phyloP scores from a whole-genome alignment of 2,113 vertebrate genomes.

The Mobula hypostoma region DNA sequence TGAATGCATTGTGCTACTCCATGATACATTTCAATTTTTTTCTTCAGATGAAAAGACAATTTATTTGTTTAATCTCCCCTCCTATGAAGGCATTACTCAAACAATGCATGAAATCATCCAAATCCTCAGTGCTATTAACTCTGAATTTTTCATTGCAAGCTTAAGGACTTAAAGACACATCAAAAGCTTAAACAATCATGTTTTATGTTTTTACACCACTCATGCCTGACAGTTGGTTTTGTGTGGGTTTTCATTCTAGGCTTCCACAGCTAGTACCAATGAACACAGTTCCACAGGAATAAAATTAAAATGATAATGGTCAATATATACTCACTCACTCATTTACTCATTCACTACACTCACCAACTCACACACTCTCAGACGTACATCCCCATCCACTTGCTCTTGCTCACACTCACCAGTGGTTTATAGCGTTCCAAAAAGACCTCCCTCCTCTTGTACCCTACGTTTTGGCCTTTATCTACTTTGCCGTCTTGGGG shows the following conservation, averaged over 20 bases:
- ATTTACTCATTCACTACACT: neutral
- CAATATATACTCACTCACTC: neutral
- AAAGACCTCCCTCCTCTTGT: too few relatives aligned
- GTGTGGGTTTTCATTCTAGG: neutral
- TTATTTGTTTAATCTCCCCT: neutral
- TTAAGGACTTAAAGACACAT: neutral
- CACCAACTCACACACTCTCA: neutral
- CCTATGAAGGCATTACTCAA: neutral
- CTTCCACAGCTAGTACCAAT: neutral
- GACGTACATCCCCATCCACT: too few relatives aligned
- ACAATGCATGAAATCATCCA: neutral
- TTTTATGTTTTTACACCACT: neutral
- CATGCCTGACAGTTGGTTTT: neutral
- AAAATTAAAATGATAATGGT: neutral
- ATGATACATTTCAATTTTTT: neutral
- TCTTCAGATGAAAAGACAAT: neutral
- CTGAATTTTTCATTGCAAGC: neutral
- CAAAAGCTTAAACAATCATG: neutral
- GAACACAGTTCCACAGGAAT: neutral
- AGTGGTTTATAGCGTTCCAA: too few relatives aligned
- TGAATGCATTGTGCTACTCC: neutral
- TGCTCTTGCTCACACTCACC: too few relatives aligned
- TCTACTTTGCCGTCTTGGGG: too few relatives aligned
- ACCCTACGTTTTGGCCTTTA: too few relatives aligned
- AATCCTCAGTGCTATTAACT: neutral